A percentile compares a stretch with the other conserved stretches of the same genome.
phyloP scores from a whole-genome alignment of 1,140 invertebrate genomes.

The Diploscapter pachys region DNA sequence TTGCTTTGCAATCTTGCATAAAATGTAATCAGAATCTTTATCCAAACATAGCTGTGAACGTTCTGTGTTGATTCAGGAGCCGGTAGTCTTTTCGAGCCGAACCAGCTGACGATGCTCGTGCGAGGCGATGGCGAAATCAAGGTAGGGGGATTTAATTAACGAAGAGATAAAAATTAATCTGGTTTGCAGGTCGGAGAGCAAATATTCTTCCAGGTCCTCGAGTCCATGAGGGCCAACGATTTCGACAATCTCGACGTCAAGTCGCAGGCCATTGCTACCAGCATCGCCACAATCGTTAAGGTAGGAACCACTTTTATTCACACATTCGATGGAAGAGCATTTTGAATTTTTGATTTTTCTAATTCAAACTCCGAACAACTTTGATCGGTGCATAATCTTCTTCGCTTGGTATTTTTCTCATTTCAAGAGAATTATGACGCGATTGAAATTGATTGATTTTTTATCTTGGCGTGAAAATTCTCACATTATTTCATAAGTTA shows the following conservation, averaged over 20 bases:
- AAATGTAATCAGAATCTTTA: too few species aligned
- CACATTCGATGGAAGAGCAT: background rate
- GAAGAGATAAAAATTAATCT: constrained; percentile 8
- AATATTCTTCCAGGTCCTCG: constrained; percentile 46
- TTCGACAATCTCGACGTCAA: constrained; percentile 49
- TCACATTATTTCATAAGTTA: too few species aligned
- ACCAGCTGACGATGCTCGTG: constrained; percentile 72
- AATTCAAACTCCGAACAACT: too few species aligned
- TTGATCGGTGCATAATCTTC: too few species aligned
- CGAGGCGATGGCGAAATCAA: constrained; percentile 76
- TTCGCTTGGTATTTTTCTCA: too few species aligned
- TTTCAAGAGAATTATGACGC: too few species aligned
- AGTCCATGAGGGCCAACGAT: constrained; percentile 41
- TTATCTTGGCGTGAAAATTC: too few species aligned
- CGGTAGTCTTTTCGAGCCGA: constrained; percentile 80
- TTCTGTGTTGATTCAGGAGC: constrained; percentile 66
- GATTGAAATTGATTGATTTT: too few species aligned
- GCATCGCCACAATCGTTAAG: constrained; percentile 55
- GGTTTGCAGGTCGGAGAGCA: constrained; percentile 44
- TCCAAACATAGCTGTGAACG: too few species aligned
- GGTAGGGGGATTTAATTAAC: constrained; percentile 59
- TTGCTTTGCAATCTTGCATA: too few species aligned
- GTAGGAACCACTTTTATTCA: constrained; percentile 32
- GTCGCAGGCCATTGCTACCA: constrained; percentile 49
- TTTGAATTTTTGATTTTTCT: constrained; percentile 12